phyloP scores from a whole-genome alignment of 2,888 invertebrate genomes.

The Strigamia crassipes region DNA sequence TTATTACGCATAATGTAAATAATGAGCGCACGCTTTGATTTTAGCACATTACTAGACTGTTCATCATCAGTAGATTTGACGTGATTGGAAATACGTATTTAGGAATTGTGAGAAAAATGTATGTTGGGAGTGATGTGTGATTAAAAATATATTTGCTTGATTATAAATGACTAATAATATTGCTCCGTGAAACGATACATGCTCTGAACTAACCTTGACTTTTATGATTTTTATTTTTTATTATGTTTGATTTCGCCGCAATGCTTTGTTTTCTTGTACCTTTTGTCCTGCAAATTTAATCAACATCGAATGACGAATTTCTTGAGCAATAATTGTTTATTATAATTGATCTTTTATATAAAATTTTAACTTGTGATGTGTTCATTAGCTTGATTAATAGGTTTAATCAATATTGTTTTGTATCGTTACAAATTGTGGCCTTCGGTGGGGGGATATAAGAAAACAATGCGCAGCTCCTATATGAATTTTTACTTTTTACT shows the following conservation, averaged over 20 bases:
- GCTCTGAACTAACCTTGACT: neutral
- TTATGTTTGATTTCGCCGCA: neutral
- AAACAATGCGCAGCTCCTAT: slow-evolving; percentile 21
- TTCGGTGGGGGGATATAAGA: neutral
- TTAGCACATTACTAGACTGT: slow-evolving; percentile 21
- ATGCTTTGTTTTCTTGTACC: slow-evolving; percentile 16
- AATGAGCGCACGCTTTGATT: slow-evolving; percentile 9
- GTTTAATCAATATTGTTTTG: neutral
- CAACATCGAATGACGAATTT: neutral
- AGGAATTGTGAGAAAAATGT: slow-evolving; percentile 21
- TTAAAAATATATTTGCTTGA: slow-evolving; percentile 21
- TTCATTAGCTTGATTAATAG: neutral
- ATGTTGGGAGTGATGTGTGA: slow-evolving; percentile 6
- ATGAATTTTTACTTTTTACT: slow-evolving; percentile 5
- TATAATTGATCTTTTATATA: neutral
- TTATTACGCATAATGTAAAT: slow-evolving; percentile 4
- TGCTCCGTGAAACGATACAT: slow-evolving; percentile 21
- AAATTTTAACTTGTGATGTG: neutral
- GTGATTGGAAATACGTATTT: slow-evolving; percentile 17
- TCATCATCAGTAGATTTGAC: slow-evolving; percentile 16
- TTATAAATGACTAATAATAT: neutral
- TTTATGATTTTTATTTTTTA: neutral
- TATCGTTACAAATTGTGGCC: slow-evolving; percentile 21
- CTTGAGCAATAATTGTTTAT: neutral
- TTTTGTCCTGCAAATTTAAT: neutral